Evolutionary conservation across 2,113 vertebrate genomes (phyloP).

Genomic region (Morone chrysops): DNA sequence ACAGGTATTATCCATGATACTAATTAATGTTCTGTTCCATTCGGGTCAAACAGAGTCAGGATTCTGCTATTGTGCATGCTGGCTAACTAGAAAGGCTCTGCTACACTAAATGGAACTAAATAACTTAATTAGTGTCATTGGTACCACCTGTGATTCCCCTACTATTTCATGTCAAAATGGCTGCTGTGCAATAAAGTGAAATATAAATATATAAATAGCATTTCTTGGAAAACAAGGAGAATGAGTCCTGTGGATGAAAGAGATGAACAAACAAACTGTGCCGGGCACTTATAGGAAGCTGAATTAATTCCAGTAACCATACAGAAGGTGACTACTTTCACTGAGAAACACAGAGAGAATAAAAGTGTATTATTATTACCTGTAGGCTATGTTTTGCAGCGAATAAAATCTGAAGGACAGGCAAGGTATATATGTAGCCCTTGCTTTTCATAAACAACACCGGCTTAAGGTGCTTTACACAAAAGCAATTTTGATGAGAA

Average conservation of each 20-base stretch:
- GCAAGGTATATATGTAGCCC: not conserved
- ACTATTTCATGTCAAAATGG: too few species aligned
- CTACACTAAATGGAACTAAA: too few species aligned
- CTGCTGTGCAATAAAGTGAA: not conserved
- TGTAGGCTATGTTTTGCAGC: not conserved
- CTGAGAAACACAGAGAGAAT: not conserved
- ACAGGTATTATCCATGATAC: too few species aligned
- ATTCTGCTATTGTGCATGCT: too few species aligned
- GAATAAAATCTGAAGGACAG: conserved; percentile 44
- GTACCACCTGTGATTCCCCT: too few species aligned
- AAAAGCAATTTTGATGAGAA: conserved; percentile 2
- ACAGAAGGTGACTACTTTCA: not conserved
- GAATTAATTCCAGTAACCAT: not conserved
- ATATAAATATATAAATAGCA: not conserved
- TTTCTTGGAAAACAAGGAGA: not conserved
- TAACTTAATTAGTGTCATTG: too few species aligned
- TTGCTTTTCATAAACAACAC: not conserved
- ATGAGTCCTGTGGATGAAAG: not conserved
- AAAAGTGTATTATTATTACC: not conserved
- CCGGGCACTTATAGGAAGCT: not conserved
- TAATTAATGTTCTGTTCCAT: too few species aligned
- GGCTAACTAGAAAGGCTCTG: too few species aligned
- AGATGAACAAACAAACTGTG: not conserved
- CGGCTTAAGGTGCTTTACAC: conserved; percentile 1
- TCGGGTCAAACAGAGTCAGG: too few species aligned